phyloP scores from a whole-genome alignment of 2,113 vertebrate genomes.

The Chloebia gouldiae region DNA sequence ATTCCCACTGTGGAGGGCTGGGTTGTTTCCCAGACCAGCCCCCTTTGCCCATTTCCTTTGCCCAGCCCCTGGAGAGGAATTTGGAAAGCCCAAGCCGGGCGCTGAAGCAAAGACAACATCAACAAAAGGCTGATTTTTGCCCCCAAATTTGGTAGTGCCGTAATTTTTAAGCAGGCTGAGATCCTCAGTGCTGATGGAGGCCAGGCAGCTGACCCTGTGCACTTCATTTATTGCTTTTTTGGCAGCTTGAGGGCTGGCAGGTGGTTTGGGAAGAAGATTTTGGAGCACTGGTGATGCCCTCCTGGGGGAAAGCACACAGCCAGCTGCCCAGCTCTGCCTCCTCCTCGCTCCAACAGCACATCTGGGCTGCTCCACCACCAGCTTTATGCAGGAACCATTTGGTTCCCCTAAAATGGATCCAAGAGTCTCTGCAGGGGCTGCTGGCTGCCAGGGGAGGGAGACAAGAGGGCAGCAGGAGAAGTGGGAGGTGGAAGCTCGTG shows the following conservation, averaged over 20 bases:
- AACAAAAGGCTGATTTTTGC: neutral
- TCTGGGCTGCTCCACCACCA: neutral
- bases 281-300: neutral
- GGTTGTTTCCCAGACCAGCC: neutral
- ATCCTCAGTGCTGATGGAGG: neutral
- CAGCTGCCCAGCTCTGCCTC: neutral
- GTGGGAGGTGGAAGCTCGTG: neutral
- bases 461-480: neutral
- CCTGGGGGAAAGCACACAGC: accelerated
- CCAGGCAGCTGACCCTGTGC: neutral
- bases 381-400: neutral
- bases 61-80: neutral
- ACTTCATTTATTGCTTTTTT: neutral
- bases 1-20: neutral
- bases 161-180: neutral
- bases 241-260: neutral
- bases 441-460: neutral
- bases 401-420: neutral
- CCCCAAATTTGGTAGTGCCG: neutral
- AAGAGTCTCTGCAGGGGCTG: neutral
- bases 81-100: accelerated
- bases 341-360: neutral
- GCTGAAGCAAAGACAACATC: neutral
- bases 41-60: neutral
- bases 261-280: neutral